A percentile compares a stretch with the other conserved stretches of the same genome.
Evolutionary conservation across 2,797 vertebrate genomes (phyloP).

Genomic region (Poeciliopsis infans): DNA sequence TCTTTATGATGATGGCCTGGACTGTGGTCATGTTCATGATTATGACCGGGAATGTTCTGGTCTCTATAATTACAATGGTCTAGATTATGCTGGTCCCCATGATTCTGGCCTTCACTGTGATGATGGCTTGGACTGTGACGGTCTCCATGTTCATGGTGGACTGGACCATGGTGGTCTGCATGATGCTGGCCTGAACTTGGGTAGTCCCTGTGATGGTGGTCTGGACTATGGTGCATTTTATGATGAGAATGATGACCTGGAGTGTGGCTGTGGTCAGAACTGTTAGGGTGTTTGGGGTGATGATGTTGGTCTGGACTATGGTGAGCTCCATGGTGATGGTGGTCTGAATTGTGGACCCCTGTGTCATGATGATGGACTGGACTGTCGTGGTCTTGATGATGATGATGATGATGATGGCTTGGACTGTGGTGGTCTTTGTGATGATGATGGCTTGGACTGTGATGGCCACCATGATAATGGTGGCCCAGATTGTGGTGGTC

Average conservation of each 20-base stretch:
- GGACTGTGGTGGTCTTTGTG: background rate
- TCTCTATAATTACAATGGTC: constrained; percentile 23
- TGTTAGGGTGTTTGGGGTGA: constrained; percentile 28
- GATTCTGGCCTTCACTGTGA: constrained; percentile 3
- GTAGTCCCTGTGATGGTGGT: background rate
- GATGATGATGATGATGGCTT: background rate
- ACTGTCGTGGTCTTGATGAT: background rate
- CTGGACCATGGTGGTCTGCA: background rate
- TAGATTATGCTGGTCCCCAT: constrained; percentile 1
- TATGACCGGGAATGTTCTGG: background rate
- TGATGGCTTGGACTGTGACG: constrained; percentile 14
- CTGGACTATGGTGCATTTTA: constrained; percentile 8
- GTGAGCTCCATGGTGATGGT: constrained; percentile 16
- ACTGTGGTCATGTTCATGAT: constrained; percentile 16
- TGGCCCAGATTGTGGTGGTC: constrained; percentile 1
- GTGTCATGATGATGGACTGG: background rate
- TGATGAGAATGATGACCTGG: background rate
- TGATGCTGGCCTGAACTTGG: constrained; percentile 7
- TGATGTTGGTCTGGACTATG: constrained; percentile 10
- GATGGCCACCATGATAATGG: constrained; percentile 29
- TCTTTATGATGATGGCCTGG: background rate
- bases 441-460: background rate
- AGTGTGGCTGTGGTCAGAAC: background rate
- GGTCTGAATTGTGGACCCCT: background rate
- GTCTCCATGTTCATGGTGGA: constrained; percentile 12